phyloP scores from a whole-genome alignment of 2,888 invertebrate species.

The Calameuta filiformis region DNA sequence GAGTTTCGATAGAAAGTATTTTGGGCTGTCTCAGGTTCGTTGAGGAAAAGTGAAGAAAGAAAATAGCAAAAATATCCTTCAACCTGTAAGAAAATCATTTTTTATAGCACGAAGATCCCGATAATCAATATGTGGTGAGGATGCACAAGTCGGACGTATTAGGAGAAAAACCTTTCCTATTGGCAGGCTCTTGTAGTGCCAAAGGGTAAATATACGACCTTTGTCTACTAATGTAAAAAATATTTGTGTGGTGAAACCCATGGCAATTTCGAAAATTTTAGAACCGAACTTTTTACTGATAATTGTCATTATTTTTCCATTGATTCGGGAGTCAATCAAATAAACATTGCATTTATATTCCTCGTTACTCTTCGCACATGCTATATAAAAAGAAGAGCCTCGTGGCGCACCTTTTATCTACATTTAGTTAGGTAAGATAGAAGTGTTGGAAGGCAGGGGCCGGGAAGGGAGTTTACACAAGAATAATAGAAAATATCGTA shows the following conservation, averaged over 20 bases:
- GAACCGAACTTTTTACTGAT: neutral
- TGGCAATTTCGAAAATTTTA: no score
- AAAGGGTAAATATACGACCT: conserved; percentile 68
- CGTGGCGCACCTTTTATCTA: no score
- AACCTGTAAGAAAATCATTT: neutral
- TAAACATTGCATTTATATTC: no score
- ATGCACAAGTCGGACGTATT: conserved; percentile 67
- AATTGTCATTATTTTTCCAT: conserved; percentile 35
- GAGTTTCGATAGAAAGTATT: conserved; percentile 70
- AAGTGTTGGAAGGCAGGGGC: no score
- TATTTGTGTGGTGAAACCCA: no score
- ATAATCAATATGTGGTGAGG: conserved; percentile 75
- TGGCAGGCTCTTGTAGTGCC: conserved; percentile 75
- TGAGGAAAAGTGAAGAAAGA: no score
- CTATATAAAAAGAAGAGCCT: no score
- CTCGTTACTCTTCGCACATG: no score
- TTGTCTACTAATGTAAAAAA: conserved; percentile 2
- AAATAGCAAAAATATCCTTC: no score
- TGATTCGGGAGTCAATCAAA: no score
- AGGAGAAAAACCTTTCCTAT: conserved; percentile 68
- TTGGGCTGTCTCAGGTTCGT: conserved; percentile 69
- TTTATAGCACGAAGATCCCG: conserved; percentile 71
- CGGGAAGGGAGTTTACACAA: conserved; percentile 17
- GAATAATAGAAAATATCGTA: neutral
- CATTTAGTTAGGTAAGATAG: no score